These are phyloP conservation scores for Lomographa bimaculata DNA, from an alignment of 2,888 invertebrate genomes.

Conservation along the genomic window DNA sequence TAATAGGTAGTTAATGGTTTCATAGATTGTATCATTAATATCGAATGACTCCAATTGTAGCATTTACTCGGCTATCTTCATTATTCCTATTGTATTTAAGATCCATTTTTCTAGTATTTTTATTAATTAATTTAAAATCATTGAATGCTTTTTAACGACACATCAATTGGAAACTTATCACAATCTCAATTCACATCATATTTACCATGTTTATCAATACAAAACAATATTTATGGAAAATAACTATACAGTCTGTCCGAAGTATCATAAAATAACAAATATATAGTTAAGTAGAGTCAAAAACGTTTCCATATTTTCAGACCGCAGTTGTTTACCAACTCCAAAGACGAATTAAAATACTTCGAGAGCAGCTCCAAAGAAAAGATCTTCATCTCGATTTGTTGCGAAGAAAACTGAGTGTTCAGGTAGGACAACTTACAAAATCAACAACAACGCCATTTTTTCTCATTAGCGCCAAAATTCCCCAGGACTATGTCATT, in stretches of 20 bases:
- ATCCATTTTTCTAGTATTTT: constrained; percentile 1
- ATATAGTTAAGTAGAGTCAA: too few species aligned
- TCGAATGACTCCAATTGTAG: constrained; percentile 13
- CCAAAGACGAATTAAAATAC: constrained; percentile 92
- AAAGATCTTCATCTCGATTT: constrained; percentile 96
- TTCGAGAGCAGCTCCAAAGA: constrained; percentile 95
- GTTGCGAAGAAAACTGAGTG: constrained; percentile 92
- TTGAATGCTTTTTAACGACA: constrained; percentile 1
- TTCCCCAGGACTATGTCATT: too few species aligned
- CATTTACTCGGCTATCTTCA: constrained; percentile 3
- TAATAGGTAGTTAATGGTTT: constrained; percentile 17
- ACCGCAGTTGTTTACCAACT: constrained; percentile 95
- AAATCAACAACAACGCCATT: too few species aligned
- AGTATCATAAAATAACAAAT: too few species aligned
- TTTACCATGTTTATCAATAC: too few species aligned
- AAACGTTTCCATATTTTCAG: constrained; percentile 82
- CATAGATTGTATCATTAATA: constrained; percentile 13
- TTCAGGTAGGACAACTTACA: constrained; percentile 86
- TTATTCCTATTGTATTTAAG: background rate
- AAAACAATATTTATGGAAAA: too few species aligned
- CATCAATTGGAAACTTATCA: too few species aligned
- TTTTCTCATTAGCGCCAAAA: too few species aligned
- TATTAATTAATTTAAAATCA: background rate
- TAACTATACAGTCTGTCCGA: too few species aligned
- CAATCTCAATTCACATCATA: too few species aligned